Conservation (phyloP, 2,888 invertebrate genomes). For the Drosophila suboccidentalis region DNA sequence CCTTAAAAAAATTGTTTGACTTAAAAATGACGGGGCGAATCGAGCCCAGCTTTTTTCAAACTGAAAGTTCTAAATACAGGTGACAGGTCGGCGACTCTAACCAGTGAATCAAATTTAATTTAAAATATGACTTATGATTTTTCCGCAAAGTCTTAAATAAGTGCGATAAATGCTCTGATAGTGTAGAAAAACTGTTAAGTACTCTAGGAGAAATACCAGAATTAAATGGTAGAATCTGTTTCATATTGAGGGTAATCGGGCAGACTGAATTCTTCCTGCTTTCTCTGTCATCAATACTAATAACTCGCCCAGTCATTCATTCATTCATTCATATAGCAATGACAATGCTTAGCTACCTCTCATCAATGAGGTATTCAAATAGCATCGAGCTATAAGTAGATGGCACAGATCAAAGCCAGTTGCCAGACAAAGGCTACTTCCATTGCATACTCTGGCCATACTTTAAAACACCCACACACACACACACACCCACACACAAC, state of each 20-base stretch:
- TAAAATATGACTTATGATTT: too few species aligned
- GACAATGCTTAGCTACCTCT: constrained; percentile 38
- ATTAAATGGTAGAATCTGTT: neutral
- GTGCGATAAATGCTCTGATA: too few species aligned
- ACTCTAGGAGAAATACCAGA: too few species aligned
- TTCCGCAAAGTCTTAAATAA: too few species aligned
- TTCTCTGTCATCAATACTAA: constrained; percentile 27
- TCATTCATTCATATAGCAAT: constrained; percentile 1
- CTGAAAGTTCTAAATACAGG: too few species aligned
- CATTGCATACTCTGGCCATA: constrained; percentile 10
- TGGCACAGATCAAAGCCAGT: constrained; percentile 68
- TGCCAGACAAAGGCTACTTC: constrained; percentile 63
- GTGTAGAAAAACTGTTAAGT: too few species aligned
- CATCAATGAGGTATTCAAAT: constrained; percentile 24
- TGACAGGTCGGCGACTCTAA: too few species aligned
- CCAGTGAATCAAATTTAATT: too few species aligned
- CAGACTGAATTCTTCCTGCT: neutral
- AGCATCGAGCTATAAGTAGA: constrained; percentile 33
- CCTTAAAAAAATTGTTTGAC: too few species aligned
- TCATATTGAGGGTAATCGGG: neutral
- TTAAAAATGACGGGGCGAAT: too few species aligned
- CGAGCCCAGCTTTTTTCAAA: too few species aligned
- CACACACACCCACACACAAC: constrained; percentile 9
- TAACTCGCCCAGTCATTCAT: constrained; percentile 36
- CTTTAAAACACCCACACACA: constrained; percentile 8